Evolutionary conservation across 2,797 vertebrate genomes (phyloP).

Genomic region (Rhadinocentrus ornatus): DNA sequence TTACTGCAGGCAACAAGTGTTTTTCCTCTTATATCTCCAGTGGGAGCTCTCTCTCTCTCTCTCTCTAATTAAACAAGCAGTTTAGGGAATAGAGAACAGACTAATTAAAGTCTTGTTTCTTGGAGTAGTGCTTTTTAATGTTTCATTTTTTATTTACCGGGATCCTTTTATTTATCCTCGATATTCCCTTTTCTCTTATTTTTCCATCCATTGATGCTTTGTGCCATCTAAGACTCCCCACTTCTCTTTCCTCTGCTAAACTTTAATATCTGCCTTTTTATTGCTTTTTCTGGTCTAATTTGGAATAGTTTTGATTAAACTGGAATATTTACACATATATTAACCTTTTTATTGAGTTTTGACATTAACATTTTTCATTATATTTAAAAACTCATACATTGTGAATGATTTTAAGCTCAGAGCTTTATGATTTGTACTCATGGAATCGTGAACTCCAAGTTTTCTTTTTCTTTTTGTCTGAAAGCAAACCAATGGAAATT

Average conservation of each 20-base stretch:
- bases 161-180: conserved; percentile 19
- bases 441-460: neutral
- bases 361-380: neutral
- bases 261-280: conserved; percentile 13
- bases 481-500: neutral
- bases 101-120: conserved; percentile 75
- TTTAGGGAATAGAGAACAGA: conserved; percentile 65
- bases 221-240: conserved; percentile 35
- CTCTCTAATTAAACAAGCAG: conserved; percentile 64
- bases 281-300: conserved; percentile 12
- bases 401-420: neutral
- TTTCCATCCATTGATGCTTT: conserved; percentile 12
- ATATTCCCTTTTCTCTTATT: conserved; percentile 24
- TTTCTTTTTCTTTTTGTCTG: neutral
- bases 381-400: neutral
- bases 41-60: conserved; percentile 28
- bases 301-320: neutral
- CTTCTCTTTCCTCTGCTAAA: neutral
- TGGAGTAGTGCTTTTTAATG: conserved; percentile 51
- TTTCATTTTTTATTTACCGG: conserved; percentile 31
- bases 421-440: neutral
- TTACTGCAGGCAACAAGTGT: conserved; percentile 17
- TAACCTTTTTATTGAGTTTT: neutral
- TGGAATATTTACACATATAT: neutral
- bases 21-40: conserved; percentile 41